Percentiles rank a stretch among this genome's conserved stretches.
Evolutionary conservation across 2,113 vertebrate species (phyloP).

Genomic region (Peromyscus californicus): DNA sequence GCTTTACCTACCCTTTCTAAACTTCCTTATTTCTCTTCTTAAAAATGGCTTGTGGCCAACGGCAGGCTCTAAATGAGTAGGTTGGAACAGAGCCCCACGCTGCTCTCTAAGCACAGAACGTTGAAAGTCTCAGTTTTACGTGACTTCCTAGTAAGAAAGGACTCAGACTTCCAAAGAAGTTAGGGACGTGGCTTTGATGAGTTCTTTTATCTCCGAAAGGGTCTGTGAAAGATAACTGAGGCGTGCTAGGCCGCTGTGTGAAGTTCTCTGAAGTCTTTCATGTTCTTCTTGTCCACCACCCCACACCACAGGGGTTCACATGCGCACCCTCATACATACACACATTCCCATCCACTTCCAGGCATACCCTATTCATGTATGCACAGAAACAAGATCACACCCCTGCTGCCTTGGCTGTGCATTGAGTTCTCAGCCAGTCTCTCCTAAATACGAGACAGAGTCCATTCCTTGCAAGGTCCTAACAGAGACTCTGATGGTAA

Average conservation of each 20-base stretch:
- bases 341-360: accelerated
- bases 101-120: background rate
- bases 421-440: background rate
- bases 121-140: background rate
- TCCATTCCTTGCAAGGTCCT: background rate
- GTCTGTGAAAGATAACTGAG: background rate
- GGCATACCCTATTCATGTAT: background rate
- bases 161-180: background rate
- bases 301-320: background rate
- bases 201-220: background rate
- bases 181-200: background rate
- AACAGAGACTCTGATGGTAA: background rate
- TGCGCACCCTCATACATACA: background rate
- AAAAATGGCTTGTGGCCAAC: too few relatives aligned
- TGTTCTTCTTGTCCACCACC: background rate
- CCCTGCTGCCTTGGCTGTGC: background rate
- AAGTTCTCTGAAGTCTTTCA: background rate
- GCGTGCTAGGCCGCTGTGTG: background rate
- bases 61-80: background rate
- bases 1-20: accelerated
- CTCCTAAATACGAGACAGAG: background rate
- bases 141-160: background rate
- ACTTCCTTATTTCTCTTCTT: background rate
- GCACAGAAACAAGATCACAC: background rate
- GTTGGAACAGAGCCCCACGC: background rate